Conservation (phyloP, 2,888 invertebrate species). For the Xanthorhoe designata region DNA sequence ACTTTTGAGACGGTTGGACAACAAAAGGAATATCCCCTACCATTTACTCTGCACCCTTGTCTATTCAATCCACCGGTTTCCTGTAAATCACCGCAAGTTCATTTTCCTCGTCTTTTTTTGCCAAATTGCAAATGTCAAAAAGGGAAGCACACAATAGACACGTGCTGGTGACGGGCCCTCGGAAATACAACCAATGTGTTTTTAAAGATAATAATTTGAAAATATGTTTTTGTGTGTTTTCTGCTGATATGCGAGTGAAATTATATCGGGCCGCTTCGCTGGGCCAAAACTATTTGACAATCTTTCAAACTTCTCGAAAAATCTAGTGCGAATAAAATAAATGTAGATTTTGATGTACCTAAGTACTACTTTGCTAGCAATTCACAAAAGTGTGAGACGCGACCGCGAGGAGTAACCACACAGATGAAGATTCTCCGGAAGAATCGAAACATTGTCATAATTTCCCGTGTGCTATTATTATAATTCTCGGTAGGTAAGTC, state of each 20-base stretch:
- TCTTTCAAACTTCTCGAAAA: neutral
- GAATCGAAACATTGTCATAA: too few relatives aligned
- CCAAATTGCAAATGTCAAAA: constrained; percentile 58
- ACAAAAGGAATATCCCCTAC: constrained; percentile 34
- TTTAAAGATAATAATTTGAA: constrained; percentile 49
- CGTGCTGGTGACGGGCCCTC: constrained; percentile 46
- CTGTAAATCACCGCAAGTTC: constrained; percentile 40
- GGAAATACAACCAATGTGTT: constrained; percentile 54
- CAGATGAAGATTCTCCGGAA: too few relatives aligned
- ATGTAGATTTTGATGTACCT: too few relatives aligned
- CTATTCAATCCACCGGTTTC: constrained; percentile 40
- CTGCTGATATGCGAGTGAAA: neutral
- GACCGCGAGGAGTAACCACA: too few relatives aligned
- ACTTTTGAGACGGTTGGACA: constrained; percentile 26
- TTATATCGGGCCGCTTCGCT: neutral
- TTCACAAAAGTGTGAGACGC: too few relatives aligned
- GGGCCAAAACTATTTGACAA: neutral
- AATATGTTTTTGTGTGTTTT: constrained; percentile 37
- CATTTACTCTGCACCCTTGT: constrained; percentile 37
- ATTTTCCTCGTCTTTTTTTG: constrained; percentile 42
- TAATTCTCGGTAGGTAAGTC: too few relatives aligned
- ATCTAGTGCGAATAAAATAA: neutral
- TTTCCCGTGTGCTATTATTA: too few relatives aligned
- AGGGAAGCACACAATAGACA: constrained; percentile 53
- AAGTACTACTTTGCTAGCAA: too few relatives aligned